Evolutionary conservation across 2,888 invertebrate genomes (phyloP), one percentile per base, ranked within the genome.

Genomic region (Amiota mariae): DNA sequence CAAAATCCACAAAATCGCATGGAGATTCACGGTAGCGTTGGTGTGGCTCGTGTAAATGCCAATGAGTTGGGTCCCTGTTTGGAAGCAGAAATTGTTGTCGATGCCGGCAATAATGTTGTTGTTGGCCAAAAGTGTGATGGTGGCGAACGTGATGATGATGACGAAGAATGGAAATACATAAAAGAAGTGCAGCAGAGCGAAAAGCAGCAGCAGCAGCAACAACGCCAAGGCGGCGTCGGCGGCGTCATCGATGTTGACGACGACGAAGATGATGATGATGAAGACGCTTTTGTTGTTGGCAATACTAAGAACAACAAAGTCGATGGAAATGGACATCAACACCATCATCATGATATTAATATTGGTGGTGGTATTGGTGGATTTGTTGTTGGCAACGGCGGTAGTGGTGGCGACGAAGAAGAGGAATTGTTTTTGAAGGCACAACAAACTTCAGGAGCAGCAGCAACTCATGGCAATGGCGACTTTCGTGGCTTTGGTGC

Each of bases 121-220:
- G 77, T 82, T 77, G 80, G 82, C 64, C 77, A 80, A 74, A 88
- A 88, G 79, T 36, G 36, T 36, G 83, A 83, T 76, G 88, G 84
- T 6, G 85, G 85, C 73, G 79, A 81, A 76, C 84, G 84, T 76
- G 86, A 86, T 64, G 88, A 88, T 81, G 95, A 95, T 91, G 95
- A 95, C 91, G 96, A 95, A 93, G 96, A 96, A 94, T 96, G 95
- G 95, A 95, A 96, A 90, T 96, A 95, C 89, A 93, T 93, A 82
- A 94, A 93, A 81, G 92, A 93, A 88, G 93, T 92, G 87, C 92
- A 92, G 82, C 92, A 92, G 83, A 88, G 87, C 82, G 89, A 90
- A 82, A 89, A 90, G 82, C 86, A 84, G 72, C 82, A 82, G 72
- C 79, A 81, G 72, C 79, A 81, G 67, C 75, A 80, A 61, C 77